Percentiles rank a stretch among this genome's conserved stretches.
Conservation (phyloP, 2,113 vertebrate genomes). For the Oncorhynchus masou region DNA sequence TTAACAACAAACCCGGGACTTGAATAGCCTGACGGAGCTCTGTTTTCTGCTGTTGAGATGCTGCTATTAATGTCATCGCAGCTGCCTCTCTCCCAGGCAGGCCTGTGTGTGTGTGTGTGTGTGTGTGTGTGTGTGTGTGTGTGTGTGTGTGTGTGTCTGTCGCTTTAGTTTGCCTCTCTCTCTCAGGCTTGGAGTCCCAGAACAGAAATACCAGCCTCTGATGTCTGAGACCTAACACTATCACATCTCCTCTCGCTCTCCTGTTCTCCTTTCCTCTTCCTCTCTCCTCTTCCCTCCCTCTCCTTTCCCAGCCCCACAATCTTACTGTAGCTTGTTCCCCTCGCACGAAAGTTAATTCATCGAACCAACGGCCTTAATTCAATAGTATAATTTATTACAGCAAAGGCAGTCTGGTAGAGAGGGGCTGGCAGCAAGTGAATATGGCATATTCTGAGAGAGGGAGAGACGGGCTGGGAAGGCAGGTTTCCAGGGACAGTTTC, state of each 20-base stretch:
- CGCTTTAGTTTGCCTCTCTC: not conserved
- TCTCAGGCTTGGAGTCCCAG: not conserved
- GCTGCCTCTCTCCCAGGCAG: too few species aligned
- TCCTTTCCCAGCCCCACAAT: not conserved
- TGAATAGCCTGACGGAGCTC: too few species aligned
- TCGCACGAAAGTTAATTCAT: not conserved
- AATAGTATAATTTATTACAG: slow-evolving; percentile 5
- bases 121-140: not conserved
- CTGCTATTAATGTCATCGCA: too few species aligned
- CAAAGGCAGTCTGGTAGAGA: slow-evolving; percentile 24
- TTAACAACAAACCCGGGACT: not conserved
- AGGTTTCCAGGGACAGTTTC: not conserved
- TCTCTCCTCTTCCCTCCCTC: not conserved
- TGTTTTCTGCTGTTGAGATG: too few species aligned
- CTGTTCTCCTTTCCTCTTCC: slow-evolving; percentile 14
- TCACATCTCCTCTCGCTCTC: slow-evolving; percentile 10
- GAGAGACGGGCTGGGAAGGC: not conserved
- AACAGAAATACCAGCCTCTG: not conserved
- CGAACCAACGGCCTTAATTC: not conserved
- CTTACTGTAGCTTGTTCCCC: not conserved
- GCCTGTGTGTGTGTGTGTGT: not conserved
- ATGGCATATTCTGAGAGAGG: slow-evolving; percentile 4
- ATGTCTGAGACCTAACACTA: slow-evolving; percentile 16
- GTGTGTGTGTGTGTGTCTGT: not conserved
- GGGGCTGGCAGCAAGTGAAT: slow-evolving; percentile 24